These are phyloP conservation scores for Copidosoma floridanum DNA, from an alignment of 1,140 invertebrate species.

Conservation along the genomic window DNA sequence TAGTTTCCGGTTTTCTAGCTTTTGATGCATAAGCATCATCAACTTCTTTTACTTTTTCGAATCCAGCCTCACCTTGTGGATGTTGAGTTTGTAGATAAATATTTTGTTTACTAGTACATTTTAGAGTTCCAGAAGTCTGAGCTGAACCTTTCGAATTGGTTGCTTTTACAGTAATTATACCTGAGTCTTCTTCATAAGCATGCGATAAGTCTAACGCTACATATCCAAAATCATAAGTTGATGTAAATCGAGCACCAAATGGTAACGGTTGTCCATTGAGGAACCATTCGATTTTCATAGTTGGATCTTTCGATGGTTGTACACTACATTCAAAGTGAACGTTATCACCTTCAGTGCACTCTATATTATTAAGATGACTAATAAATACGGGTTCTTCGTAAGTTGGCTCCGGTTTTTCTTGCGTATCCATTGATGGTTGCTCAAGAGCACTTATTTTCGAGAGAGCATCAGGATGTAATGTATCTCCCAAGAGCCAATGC, in stretches of 20 bases:
- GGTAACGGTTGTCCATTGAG: constrained; percentile 81
- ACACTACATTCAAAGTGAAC: constrained; percentile 94
- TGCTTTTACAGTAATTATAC: constrained; percentile 87
- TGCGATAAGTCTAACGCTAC: constrained; percentile 80
- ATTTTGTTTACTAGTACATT: constrained; percentile 74
- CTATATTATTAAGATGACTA: constrained; percentile 85
- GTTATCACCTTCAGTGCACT: constrained; percentile 85
- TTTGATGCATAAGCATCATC: constrained; percentile 75
- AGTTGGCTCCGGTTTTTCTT: constrained; percentile 69
- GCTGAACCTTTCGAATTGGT: constrained; percentile 87
- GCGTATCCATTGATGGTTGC: constrained; percentile 65
- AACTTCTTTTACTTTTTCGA: constrained; percentile 82
- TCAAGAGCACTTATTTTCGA: constrained; percentile 85
- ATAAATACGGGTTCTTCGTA: constrained; percentile 88
- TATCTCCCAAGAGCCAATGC: constrained; percentile 83
- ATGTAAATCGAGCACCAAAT: constrained; percentile 77
- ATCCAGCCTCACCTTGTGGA: constrained; percentile 81
- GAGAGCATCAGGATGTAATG: constrained; percentile 87
- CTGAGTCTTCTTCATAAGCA: constrained; percentile 84
- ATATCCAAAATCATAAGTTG: constrained; percentile 87
- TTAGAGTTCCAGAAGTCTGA: constrained; percentile 83
- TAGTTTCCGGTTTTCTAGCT: constrained; percentile 63
- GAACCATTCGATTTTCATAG: constrained; percentile 90
- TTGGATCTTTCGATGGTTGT: constrained; percentile 91
- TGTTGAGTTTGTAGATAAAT: constrained; percentile 87